Evolutionary conservation across 1,140 invertebrate species (phyloP).

Genomic region (Drosophila teissieri): DNA sequence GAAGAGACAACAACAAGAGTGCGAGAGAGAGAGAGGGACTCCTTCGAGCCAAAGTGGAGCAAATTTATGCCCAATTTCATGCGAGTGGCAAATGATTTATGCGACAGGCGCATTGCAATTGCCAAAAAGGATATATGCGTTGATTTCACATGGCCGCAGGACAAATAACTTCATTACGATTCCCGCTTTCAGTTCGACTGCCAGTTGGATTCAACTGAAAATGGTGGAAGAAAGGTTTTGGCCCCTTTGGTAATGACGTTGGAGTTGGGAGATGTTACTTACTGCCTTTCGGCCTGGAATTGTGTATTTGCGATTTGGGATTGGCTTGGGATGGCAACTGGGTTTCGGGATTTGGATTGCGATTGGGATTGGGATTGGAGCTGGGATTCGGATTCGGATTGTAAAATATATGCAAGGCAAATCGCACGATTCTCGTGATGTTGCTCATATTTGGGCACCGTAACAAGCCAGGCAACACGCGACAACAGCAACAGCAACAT

Average conservation of each 20-base stretch:
- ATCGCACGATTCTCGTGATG: constrained; percentile 83
- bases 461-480: constrained; percentile 79
- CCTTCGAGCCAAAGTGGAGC: constrained; percentile 72
- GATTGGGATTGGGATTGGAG: constrained; percentile 18
- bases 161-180: constrained; percentile 81
- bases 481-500: constrained; percentile 60
- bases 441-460: constrained; percentile 80
- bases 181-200: constrained; percentile 20
- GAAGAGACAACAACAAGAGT: background rate
- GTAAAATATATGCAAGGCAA: constrained; percentile 82
- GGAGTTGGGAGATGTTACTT: constrained; percentile 40
- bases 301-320: constrained; percentile 56
- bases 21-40: constrained; percentile 5
- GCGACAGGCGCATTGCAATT: constrained; percentile 80
- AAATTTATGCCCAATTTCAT: constrained; percentile 83
- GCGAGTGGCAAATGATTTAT: constrained; percentile 82
- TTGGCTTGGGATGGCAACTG: constrained; percentile 21
- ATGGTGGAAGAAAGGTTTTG: constrained; percentile 36
- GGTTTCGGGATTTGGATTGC: constrained; percentile 26
- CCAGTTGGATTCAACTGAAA: constrained; percentile 11
- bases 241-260: constrained; percentile 68
- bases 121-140: constrained; percentile 82
- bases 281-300: constrained; percentile 41
- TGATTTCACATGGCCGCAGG: constrained; percentile 78
- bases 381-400: constrained; percentile 48